These are phyloP conservation scores for Drosophila villosipedis DNA, from an alignment of 2,888 invertebrate genomes.

Conservation along the genomic window DNA sequence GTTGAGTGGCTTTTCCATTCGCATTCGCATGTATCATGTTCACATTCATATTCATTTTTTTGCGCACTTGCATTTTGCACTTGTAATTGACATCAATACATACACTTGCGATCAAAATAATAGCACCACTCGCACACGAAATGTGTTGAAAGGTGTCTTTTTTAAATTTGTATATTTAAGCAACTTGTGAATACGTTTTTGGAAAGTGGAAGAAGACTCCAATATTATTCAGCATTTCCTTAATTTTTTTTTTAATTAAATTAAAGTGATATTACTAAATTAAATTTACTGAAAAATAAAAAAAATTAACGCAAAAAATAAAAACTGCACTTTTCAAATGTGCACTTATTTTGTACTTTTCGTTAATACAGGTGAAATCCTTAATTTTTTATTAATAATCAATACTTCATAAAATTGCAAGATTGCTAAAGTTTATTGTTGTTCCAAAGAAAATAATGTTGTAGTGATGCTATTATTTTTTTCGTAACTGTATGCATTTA, in stretches of 20 bases:
- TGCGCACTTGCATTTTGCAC: constrained; percentile 53
- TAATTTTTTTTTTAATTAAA: too few species aligned
- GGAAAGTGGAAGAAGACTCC: too few species aligned
- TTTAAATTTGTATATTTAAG: background rate
- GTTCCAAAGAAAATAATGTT: background rate
- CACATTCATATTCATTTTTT: constrained; percentile 51
- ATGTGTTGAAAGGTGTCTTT: background rate
- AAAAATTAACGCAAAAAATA: background rate
- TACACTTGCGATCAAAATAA: background rate
- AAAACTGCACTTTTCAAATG: background rate
- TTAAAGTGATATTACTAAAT: background rate
- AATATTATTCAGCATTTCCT: too few species aligned
- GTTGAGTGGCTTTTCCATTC: constrained; percentile 65
- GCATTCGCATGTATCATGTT: constrained; percentile 60
- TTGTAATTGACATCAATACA: constrained; percentile 22
- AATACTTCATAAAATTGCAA: background rate
- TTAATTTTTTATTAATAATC: too few species aligned
- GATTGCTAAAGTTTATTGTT: background rate
- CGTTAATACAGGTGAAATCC: background rate
- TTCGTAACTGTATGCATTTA: background rate
- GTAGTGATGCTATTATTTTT: background rate
- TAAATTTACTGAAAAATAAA: background rate
- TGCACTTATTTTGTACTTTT: background rate
- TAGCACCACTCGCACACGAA: background rate
- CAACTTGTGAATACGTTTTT: background rate